phyloP scores from a whole-genome alignment of 2,113 vertebrate species.

The Dolichotis patagonum region DNA sequence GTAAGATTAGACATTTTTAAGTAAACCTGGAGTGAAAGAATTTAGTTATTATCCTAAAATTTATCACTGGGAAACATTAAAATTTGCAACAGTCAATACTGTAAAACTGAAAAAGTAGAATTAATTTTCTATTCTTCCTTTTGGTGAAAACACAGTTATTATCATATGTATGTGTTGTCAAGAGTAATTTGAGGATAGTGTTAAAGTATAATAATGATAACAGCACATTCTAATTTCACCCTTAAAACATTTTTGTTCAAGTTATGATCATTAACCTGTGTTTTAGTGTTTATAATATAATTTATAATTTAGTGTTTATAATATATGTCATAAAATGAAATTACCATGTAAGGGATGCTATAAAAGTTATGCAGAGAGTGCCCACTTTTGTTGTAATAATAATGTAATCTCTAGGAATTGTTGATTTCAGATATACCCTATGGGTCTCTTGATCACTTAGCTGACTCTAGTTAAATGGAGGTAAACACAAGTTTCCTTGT shows the following conservation, averaged over 20 bases:
- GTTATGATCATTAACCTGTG: background rate
- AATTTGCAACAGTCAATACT: background rate
- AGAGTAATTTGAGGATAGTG: background rate
- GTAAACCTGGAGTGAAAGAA: background rate
- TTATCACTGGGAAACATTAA: slow-evolving; percentile 29
- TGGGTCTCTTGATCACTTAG: background rate
- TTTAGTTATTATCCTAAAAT: slow-evolving; percentile 24
- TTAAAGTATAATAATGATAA: background rate
- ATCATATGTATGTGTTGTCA: background rate
- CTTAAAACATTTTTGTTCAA: background rate
- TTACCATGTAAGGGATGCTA: background rate
- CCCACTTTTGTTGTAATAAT: background rate
- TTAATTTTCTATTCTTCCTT: background rate
- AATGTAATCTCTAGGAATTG: background rate
- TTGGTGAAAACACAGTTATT: background rate
- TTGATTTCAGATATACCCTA: background rate
- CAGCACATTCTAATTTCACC: background rate
- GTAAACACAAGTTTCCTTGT: background rate
- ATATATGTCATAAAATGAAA: slow-evolving; percentile 14
- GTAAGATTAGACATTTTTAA: background rate
- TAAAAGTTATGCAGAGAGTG: background rate
- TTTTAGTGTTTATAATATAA: background rate
- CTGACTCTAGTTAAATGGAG: background rate
- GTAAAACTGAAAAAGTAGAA: background rate
- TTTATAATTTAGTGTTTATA: background rate